Conservation (phyloP, 2,797 vertebrate genomes). For the Cygnus olor region DNA sequence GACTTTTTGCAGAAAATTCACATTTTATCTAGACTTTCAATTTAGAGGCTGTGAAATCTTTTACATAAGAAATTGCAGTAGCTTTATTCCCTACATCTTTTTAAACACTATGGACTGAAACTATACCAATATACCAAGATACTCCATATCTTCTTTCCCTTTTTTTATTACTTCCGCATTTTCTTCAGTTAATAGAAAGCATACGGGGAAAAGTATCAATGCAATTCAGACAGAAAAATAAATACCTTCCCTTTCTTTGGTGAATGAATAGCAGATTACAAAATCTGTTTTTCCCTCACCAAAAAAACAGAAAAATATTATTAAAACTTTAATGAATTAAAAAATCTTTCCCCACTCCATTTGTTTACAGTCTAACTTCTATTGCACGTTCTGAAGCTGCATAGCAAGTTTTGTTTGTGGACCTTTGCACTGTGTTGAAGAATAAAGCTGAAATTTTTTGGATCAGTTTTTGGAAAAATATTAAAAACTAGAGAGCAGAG, state of each 20-base stretch:
- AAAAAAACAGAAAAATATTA: background rate
- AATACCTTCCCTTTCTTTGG: background rate
- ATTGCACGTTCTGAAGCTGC: background rate
- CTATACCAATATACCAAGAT: background rate
- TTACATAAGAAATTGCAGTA: background rate
- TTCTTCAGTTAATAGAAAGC: background rate
- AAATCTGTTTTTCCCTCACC: background rate
- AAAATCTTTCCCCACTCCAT: background rate
- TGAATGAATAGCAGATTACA: background rate
- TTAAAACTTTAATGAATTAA: background rate
- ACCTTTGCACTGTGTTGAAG: background rate
- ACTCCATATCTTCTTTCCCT: background rate
- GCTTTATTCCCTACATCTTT: background rate
- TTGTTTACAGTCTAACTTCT: background rate
- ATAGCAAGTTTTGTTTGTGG: background rate
- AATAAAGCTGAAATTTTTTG: background rate
- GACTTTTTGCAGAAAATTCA: background rate
- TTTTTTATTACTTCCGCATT: background rate
- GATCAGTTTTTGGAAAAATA: background rate
- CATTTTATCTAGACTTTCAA: background rate
- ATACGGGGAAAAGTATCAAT: background rate
- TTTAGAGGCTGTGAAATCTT: background rate
- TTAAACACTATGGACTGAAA: background rate
- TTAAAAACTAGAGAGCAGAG: background rate
- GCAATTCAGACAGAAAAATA: background rate